Base-by-base conservation (phyloP, 2,888 invertebrate genomes). In the Drosophila mimica region DNA sequence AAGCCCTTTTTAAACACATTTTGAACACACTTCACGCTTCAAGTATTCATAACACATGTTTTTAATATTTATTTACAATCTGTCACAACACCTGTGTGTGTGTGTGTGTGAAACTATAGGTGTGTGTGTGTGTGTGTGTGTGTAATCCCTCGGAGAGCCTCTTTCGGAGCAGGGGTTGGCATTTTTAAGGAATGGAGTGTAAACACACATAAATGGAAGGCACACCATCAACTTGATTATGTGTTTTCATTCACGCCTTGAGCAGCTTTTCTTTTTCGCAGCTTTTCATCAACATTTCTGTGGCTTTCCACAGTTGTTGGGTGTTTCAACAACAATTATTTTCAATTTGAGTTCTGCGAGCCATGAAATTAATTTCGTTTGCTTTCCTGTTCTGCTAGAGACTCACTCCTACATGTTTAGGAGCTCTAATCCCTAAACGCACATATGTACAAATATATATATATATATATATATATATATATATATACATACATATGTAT, bases 331-430 rank as follows among this genome's bases (percentile, higher is more conserved):
- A 80, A 79, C 80, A 89, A 88, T 88, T 89, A 80, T 89, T 85
- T 88, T 78, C 85, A 79, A 88, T 89, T 87, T 87, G 81, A 75
- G 85, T 76, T 74, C 74, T 83, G 64, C 74, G 79, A 85, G 82
- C 82, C 88, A 83, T 88, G 89, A 88, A 88, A 88, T 88, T 89
- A 89, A 88, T 87, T 89, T 82, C 82, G 74, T 82, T 82, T 80
- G 76, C 68, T 73, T 69, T 65, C n/a, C 34, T 40, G 36, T 28
- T 40, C 49, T 52, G 48, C 40, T 31, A 17, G 53, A 52, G n/a
- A 46, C 36, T 53, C 54, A 33, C 51, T 40, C n/a, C 38, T 34
- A 52, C 25, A n/a, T 51, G 52, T 62, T 46, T 74, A 69, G 74
- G 62, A 52, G 52, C 11, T 57, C 36, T 60, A 69, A 79, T 76